Evolutionary conservation across 2,888 invertebrate genomes (phyloP), one percentile per base, ranked within the genome.

Genomic region (Drosophila yooni): DNA sequence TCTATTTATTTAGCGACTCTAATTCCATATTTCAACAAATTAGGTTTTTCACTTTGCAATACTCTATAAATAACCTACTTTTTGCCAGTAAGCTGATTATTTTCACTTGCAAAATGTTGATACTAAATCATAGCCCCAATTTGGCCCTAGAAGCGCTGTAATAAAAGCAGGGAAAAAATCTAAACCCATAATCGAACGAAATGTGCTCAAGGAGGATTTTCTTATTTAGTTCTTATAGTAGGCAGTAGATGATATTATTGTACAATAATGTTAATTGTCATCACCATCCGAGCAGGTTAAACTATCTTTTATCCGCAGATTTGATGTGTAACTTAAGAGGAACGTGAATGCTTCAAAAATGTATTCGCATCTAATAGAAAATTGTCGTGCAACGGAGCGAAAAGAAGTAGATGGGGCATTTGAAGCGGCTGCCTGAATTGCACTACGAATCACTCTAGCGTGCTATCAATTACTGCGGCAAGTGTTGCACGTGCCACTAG

Each of bases 401-500:
- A 76, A 60, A 50, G 36, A 46, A 34, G 53, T 7, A 6, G 27
- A 10, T 21, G 54, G n/a, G 46, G 46, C 25, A 34, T 46, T 46
- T 46, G 27, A 36, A n/a, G 46, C 43, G 61, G 84, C 60, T 79
- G 70, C 52, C 67, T 63, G 75, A 84, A 82, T 84, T 84, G 82
- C 82, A 69, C 79, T 81, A 77, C 74, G 83, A 87, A 87, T 88
- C 90, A 88, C 70, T 87, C 90, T 85, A 81, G 90, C 87, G 79
- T 87, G 90, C 90, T 89, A 87, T 87, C 87, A 87, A 87, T 87
- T 87, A 87, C 87, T 88, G 81, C 81, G 83, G 90, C 90, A 85
- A 87, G 90, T 87, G 87, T 88, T 88, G 90, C 90, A 87, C 86
- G 89, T 83, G 84, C 61, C 72, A 43, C 70, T 29, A 50, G 58